These are phyloP conservation scores for Xiphydria camelus DNA, from an alignment of 2,888 invertebrate species.

Conservation along the genomic window DNA sequence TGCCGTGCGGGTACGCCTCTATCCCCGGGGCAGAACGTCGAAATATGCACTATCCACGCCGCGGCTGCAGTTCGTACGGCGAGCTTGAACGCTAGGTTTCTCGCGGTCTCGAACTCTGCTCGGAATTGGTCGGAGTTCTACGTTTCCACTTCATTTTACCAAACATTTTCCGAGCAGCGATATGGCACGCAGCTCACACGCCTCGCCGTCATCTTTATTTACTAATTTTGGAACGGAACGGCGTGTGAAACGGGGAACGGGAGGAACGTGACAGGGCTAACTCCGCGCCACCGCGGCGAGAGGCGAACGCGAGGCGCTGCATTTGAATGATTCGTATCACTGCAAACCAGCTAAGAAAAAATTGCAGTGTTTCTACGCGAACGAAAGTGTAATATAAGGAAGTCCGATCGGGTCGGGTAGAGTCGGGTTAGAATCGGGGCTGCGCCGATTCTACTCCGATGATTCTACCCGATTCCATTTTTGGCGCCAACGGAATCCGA, in stretches of 20 bases:
- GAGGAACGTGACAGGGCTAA: too few relatives aligned
- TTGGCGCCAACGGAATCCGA: too few relatives aligned
- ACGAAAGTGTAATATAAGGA: too few relatives aligned
- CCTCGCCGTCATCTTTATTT: conserved; percentile 55
- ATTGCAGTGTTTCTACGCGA: too few relatives aligned
- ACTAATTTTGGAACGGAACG: conserved; percentile 52
- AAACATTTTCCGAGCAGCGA: conserved; percentile 44
- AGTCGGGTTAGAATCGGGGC: too few relatives aligned
- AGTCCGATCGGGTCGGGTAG: too few relatives aligned
- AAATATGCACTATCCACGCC: conserved; percentile 29
- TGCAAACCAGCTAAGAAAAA: too few relatives aligned
- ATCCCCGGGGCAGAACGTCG: conserved; percentile 1
- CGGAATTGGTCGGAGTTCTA: conserved; percentile 24
- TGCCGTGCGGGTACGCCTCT: conserved; percentile 6
- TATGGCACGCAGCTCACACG: conserved; percentile 43
- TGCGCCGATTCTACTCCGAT: too few relatives aligned
- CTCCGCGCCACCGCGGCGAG: too few relatives aligned
- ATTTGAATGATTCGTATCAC: too few relatives aligned
- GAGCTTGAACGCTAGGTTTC: conserved; percentile 24
- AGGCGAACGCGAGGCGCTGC: too few relatives aligned
- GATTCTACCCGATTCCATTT: too few relatives aligned
- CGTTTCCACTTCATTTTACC: conserved; percentile 47
- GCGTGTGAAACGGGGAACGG: conserved; percentile 9
- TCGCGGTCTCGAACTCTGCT: conserved; percentile 19
- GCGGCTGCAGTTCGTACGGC: conserved; percentile 16